phyloP scores from a whole-genome alignment of 1,140 invertebrate species.

The Conus betulinus region DNA sequence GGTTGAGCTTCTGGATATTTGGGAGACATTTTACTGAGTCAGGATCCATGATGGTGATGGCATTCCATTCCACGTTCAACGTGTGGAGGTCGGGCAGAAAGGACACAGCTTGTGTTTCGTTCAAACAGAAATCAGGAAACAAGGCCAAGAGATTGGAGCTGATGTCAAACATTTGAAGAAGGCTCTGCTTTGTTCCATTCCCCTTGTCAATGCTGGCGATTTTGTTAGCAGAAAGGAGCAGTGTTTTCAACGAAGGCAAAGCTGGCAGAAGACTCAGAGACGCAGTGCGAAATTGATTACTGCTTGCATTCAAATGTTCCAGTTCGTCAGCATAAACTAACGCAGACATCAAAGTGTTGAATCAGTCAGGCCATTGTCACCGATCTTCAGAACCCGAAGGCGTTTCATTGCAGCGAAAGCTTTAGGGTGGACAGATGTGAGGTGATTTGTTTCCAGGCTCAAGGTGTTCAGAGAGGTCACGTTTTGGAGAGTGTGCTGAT shows the following conservation, averaged over 20 bases:
- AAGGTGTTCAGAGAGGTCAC: not conserved
- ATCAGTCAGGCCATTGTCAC: slow-evolving; percentile 4
- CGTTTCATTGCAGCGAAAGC: not conserved
- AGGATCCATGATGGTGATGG: slow-evolving; percentile 6
- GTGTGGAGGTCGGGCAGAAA: not conserved
- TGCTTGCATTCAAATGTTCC: not conserved
- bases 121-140: slow-evolving; percentile 17
- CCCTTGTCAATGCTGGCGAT: not conserved
- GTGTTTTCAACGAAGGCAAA: not conserved
- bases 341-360: not conserved
- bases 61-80: slow-evolving; percentile 18
- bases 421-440: not conserved
- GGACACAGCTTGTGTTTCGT: not conserved
- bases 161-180: not conserved
- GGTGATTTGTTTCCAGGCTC: not conserved
- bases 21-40: slow-evolving; percentile 2
- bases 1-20: slow-evolving; percentile 1
- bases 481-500: not conserved
- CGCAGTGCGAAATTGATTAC: not conserved
- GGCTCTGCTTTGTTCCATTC: not conserved
- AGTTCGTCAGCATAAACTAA: not conserved
- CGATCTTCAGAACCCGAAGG: not conserved
- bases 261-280: not conserved
- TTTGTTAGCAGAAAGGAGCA: not conserved
- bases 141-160: not conserved